Percentiles rank a stretch among this genome's conserved stretches.
These are phyloP conservation scores for Polia nebulosa DNA, from an alignment of 2,888 invertebrate species.

Conservation along the genomic window DNA sequence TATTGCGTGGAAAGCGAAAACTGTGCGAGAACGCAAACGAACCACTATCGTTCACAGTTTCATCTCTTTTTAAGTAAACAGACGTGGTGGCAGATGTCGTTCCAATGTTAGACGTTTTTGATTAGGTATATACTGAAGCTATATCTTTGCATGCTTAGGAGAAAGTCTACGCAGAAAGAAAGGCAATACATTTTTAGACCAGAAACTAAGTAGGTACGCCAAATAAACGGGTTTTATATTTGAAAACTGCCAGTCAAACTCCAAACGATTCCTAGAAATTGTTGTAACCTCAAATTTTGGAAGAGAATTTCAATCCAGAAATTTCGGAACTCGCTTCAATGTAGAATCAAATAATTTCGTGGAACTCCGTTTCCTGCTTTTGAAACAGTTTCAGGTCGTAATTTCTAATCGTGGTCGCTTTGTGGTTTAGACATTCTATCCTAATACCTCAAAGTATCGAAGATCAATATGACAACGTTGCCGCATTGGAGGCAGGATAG, in stretches of 20 bases:
- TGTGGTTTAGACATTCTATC: slow-evolving; percentile 6
- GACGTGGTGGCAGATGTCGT: neutral
- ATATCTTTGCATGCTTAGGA: neutral
- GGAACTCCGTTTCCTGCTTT: neutral
- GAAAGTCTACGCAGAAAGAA: neutral
- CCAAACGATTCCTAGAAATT: neutral
- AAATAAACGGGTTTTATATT: too few relatives aligned
- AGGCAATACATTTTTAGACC: neutral
- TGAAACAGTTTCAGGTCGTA: neutral
- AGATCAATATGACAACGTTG: neutral
- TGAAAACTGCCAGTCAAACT: neutral
- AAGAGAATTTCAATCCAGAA: neutral
- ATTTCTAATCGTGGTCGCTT: neutral
- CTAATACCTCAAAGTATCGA: slow-evolving; percentile 6
- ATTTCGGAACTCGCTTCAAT: neutral
- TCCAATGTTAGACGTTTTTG: neutral
- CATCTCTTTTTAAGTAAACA: slow-evolving; percentile 28
- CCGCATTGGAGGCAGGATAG: neutral
- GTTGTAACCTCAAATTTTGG: neutral
- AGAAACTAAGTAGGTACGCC: too few relatives aligned
- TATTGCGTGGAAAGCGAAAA: slow-evolving; percentile 49
- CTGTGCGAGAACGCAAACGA: slow-evolving; percentile 15
- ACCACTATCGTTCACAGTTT: slow-evolving; percentile 14
- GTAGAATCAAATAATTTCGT: neutral
- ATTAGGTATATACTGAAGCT: neutral